Conservation (phyloP, 1,140 invertebrate species). For the Augochlora pura region DNA sequence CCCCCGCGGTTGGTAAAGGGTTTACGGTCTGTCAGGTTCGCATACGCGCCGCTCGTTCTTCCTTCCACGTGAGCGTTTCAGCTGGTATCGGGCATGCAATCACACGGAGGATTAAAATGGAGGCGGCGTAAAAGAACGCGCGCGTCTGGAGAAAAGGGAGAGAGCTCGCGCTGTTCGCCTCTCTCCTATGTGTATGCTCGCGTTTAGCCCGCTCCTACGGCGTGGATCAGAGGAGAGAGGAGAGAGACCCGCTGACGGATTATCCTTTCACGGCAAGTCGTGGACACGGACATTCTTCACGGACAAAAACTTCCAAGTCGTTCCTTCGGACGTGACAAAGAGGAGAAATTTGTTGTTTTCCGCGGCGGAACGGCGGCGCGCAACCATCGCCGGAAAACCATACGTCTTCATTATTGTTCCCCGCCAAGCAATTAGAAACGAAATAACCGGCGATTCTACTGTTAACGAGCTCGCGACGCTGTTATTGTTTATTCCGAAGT, state of each 20-base stretch:
- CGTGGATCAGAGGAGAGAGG: conserved; percentile 37
- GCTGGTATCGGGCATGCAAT: conserved; percentile 77
- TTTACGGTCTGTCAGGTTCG: conserved; percentile 73
- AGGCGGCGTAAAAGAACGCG: conserved; percentile 61
- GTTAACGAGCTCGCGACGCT: too few species aligned
- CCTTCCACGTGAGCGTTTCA: conserved; percentile 76
- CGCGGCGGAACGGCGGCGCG: background rate
- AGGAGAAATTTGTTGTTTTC: conserved; percentile 43
- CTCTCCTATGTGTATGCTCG: conserved; percentile 68
- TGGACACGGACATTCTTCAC: conserved; percentile 53
- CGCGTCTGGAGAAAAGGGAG: conserved; percentile 50
- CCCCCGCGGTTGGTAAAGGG: conserved; percentile 76
- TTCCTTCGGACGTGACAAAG: conserved; percentile 32
- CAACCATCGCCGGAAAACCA: conserved; percentile 16
- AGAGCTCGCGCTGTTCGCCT: conserved; percentile 19
- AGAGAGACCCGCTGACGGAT: conserved; percentile 70
- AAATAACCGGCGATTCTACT: too few species aligned
- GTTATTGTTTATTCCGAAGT: too few species aligned
- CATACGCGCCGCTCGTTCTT: conserved; percentile 72
- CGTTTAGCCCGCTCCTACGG: conserved; percentile 70
- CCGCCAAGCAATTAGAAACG: background rate
- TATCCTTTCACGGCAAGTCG: conserved; percentile 59
- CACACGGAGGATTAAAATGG: conserved; percentile 77
- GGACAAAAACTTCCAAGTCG: conserved; percentile 31
- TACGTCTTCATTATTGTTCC: background rate